phyloP scores from a whole-genome alignment of 2,113 vertebrate species.

The Bubalus kerabau region DNA sequence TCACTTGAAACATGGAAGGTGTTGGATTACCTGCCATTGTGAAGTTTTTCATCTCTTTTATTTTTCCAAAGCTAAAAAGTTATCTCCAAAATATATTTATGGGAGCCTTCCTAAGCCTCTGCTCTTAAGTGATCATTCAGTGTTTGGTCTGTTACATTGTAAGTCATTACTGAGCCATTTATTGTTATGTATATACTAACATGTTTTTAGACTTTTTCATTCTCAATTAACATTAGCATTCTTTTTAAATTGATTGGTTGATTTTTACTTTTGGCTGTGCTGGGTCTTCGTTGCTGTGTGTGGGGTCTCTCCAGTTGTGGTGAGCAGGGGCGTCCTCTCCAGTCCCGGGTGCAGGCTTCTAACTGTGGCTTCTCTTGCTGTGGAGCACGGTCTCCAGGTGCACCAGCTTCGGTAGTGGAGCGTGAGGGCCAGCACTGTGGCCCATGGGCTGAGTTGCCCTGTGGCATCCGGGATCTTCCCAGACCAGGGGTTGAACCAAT shows the following conservation, averaged over 20 bases:
- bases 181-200: background rate
- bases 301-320: background rate
- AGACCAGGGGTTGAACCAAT: background rate
- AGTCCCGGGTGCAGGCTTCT: background rate
- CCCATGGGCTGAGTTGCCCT: background rate
- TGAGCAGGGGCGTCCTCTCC: background rate
- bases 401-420: too few relatives aligned
- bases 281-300: background rate
- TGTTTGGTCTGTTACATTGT: background rate
- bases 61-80: slow-evolving; percentile 16
- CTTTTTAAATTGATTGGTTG: background rate
- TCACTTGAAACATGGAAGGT: slow-evolving; percentile 31
- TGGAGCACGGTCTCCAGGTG: background rate
- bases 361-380: background rate
- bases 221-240: background rate
- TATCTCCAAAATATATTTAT: slow-evolving; percentile 27
- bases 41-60: slow-evolving; percentile 15
- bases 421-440: background rate
- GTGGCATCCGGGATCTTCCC: background rate
- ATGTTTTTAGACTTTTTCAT: background rate
- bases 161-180: background rate
- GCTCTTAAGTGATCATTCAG: background rate
- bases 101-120: background rate
- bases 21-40: slow-evolving; percentile 43
- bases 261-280: background rate